These are phyloP conservation scores for Samia ricini DNA, from an alignment of 1,140 invertebrate species.

Conservation along the genomic window DNA sequence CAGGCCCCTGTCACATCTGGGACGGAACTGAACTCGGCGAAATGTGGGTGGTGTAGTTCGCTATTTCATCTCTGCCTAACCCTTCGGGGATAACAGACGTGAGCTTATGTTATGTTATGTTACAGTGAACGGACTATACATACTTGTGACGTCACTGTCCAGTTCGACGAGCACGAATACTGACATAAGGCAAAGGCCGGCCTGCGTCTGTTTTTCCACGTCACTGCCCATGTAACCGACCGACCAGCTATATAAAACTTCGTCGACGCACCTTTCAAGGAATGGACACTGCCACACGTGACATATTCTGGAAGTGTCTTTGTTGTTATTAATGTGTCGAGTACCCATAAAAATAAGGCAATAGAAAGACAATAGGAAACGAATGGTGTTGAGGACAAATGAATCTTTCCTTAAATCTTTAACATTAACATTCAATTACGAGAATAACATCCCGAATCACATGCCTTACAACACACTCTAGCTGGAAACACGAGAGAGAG, in stretches of 20 bases:
- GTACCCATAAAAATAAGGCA: no score
- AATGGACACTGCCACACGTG: constrained; percentile 77
- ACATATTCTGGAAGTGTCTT: constrained; percentile 44
- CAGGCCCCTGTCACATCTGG: no score
- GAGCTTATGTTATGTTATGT: no score
- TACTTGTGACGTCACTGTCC: constrained; percentile 52
- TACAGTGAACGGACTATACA: not conserved
- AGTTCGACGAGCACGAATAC: constrained; percentile 76
- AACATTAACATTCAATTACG: no score
- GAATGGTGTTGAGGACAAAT: not conserved
- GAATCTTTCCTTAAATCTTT: no score
- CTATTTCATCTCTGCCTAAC: no score
- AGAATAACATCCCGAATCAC: no score
- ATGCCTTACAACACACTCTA: no score
- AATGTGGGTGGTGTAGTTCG: no score
- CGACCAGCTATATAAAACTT: constrained; percentile 73
- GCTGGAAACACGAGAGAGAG: no score
- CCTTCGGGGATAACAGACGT: no score
- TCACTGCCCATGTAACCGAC: constrained; percentile 65
- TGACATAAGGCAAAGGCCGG: constrained; percentile 62
- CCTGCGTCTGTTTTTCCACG: constrained; percentile 50
- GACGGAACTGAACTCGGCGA: no score
- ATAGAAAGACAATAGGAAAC: not conserved
- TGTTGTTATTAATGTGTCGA: not conserved
- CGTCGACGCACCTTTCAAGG: constrained; percentile 68